A percentile compares a stretch with the other conserved stretches of the same genome.
These are phyloP conservation scores for Sinosuthora webbiana DNA, from an alignment of 2,113 vertebrate species.

Conservation along the genomic window DNA sequence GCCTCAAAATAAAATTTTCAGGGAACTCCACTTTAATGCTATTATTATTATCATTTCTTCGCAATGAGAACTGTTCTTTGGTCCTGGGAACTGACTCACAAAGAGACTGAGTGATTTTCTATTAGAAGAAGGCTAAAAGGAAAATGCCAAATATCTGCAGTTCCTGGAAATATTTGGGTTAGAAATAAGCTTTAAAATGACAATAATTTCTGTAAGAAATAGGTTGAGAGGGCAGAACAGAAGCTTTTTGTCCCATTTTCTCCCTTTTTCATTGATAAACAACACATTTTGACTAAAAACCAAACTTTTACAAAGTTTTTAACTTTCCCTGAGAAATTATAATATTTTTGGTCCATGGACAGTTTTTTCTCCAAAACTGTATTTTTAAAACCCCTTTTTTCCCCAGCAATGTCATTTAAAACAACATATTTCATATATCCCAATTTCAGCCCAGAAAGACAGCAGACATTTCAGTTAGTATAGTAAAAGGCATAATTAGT, in stretches of 20 bases:
- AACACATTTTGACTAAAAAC: background rate
- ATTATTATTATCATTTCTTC: constrained; percentile 40
- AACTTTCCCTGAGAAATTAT: background rate
- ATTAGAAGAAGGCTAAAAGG: background rate
- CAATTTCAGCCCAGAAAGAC: background rate
- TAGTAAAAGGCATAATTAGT: background rate
- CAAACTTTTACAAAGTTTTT: background rate
- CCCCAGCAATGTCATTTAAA: background rate
- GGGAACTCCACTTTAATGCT: background rate
- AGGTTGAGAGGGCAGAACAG: background rate
- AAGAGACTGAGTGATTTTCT: background rate
- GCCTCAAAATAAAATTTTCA: constrained; percentile 31
- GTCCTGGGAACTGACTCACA: constrained; percentile 31
- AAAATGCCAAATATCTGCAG: background rate
- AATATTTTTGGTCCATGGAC: fast-evolving
- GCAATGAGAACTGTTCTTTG: constrained; percentile 10
- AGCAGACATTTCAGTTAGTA: background rate
- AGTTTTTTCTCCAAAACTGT: background rate
- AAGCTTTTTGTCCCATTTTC: background rate
- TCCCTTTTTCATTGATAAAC: background rate
- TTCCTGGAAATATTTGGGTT: background rate
- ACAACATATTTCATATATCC: background rate
- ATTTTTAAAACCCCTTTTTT: background rate
- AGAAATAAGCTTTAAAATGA: background rate
- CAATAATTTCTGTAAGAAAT: background rate